Evolutionary conservation across 2,888 invertebrate species (phyloP).

Genomic region (Nomada goodeniana): DNA sequence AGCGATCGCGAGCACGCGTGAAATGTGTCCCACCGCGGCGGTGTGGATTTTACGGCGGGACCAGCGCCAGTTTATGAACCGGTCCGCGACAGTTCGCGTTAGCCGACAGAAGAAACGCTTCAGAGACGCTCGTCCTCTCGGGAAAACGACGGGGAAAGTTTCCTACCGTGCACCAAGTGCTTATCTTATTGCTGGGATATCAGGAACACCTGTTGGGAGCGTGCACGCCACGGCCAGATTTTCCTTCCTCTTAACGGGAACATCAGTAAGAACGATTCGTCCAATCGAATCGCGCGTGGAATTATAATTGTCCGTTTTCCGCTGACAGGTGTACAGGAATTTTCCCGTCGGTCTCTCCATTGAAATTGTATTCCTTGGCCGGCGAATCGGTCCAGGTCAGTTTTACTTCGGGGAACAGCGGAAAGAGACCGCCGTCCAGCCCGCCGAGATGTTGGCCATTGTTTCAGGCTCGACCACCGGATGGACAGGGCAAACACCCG

Average conservation of each 20-base stretch:
- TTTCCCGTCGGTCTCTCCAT: conserved; percentile 39
- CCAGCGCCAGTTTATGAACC: conserved; percentile 13
- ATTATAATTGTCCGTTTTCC: no score
- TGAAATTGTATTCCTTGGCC: conserved; percentile 60
- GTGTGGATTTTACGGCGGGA: conserved; percentile 22
- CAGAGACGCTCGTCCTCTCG: background rate
- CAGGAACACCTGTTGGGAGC: conserved; percentile 35
- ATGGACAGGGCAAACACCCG: conserved; percentile 65
- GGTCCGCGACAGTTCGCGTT: conserved; percentile 15
- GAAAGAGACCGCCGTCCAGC: background rate
- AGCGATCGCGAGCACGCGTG: conserved; percentile 18
- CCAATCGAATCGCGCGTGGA: no score
- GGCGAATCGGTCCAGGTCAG: conserved; percentile 5
- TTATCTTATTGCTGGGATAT: background rate
- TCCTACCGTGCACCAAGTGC: background rate
- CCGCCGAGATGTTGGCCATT: conserved; percentile 28
- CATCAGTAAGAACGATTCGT: no score
- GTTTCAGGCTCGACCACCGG: conserved; percentile 31
- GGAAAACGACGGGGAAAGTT: background rate
- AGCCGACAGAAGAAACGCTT: background rate
- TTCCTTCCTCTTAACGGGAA: no score
- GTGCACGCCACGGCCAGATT: no score
- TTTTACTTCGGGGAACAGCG: conserved; percentile 34
- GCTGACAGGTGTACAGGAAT: no score
- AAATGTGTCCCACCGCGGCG: conserved; percentile 27